Conservation (phyloP, 2,888 invertebrate genomes). For the Harpalus rufipes region DNA sequence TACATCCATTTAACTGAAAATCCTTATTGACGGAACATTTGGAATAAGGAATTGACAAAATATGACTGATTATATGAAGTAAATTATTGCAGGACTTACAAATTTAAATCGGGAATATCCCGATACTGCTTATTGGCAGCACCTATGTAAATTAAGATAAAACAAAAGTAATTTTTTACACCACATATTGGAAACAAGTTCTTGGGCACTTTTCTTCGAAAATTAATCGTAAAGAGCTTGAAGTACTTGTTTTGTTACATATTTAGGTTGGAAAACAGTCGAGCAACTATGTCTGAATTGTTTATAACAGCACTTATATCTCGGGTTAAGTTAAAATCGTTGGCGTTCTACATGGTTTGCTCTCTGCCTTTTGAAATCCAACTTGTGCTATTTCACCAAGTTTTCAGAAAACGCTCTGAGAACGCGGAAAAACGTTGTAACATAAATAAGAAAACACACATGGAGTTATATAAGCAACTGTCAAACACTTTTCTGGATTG, state of each 20-base stretch:
- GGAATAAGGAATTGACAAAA: too few relatives aligned
- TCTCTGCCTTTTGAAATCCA: neutral
- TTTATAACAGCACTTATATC: neutral
- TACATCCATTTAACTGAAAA: too few relatives aligned
- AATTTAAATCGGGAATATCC: too few relatives aligned
- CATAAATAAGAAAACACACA: slow-evolving; percentile 6
- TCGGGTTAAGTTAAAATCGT: neutral
- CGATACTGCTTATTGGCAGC: too few relatives aligned
- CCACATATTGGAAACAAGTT: too few relatives aligned
- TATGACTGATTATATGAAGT: too few relatives aligned
- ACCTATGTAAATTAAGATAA: too few relatives aligned
- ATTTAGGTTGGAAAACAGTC: neutral
- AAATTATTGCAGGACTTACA: too few relatives aligned
- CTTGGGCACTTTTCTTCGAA: too few relatives aligned
- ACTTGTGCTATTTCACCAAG: slow-evolving; percentile 2
- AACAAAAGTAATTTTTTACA: too few relatives aligned
- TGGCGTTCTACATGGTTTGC: slow-evolving; percentile 1
- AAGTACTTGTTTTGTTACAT: neutral
- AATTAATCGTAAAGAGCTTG: too few relatives aligned
- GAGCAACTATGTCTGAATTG: neutral
- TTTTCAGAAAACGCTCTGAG: neutral
- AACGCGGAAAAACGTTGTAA: neutral
- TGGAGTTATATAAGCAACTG: neutral
- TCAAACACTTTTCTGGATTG: slow-evolving; percentile 7
- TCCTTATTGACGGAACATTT: too few relatives aligned